Evolutionary conservation across 2,888 invertebrate genomes (phyloP).

Genomic region (Hydrotaea diabolus): DNA sequence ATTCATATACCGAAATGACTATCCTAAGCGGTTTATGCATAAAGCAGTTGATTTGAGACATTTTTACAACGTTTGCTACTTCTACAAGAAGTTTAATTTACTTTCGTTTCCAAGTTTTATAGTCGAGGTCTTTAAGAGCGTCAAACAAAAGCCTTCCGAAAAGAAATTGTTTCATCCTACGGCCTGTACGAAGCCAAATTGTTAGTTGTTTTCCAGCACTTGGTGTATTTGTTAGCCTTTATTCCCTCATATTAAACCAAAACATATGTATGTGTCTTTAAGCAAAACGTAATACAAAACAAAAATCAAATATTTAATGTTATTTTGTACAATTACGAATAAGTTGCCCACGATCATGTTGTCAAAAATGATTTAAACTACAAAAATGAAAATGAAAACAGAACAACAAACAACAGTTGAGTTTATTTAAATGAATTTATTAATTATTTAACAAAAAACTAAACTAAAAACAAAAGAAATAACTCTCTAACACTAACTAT

Average conservation of each 20-base stretch:
- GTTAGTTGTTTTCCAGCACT: neutral
- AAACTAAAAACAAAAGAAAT: slow-evolving; percentile 18
- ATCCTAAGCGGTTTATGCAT: too few species aligned
- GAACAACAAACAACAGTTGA: slow-evolving; percentile 52
- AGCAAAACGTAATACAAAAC: slow-evolving; percentile 47
- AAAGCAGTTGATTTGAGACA: too few species aligned
- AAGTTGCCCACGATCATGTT: slow-evolving; percentile 67
- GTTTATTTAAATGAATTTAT: slow-evolving; percentile 59
- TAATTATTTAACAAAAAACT: slow-evolving; percentile 56
- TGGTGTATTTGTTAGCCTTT: slow-evolving; percentile 33
- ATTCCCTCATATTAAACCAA: slow-evolving; percentile 26
- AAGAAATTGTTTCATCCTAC: neutral
- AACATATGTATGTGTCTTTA: slow-evolving; percentile 62
- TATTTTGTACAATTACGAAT: slow-evolving; percentile 68
- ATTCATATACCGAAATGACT: too few species aligned
- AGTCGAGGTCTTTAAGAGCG: too few species aligned
- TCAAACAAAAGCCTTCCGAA: too few species aligned
- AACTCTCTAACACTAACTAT: slow-evolving; percentile 9
- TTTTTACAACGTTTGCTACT: too few species aligned
- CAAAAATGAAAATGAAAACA: neutral
- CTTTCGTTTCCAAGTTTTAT: too few species aligned
- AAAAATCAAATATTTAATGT: slow-evolving; percentile 70
- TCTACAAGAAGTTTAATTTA: too few species aligned
- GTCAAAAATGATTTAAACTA: slow-evolving; percentile 48
- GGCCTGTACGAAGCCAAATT: too few species aligned